Base-by-base conservation (phyloP, 2,113 vertebrate genomes). In the Rhynchomys soricoides region DNA sequence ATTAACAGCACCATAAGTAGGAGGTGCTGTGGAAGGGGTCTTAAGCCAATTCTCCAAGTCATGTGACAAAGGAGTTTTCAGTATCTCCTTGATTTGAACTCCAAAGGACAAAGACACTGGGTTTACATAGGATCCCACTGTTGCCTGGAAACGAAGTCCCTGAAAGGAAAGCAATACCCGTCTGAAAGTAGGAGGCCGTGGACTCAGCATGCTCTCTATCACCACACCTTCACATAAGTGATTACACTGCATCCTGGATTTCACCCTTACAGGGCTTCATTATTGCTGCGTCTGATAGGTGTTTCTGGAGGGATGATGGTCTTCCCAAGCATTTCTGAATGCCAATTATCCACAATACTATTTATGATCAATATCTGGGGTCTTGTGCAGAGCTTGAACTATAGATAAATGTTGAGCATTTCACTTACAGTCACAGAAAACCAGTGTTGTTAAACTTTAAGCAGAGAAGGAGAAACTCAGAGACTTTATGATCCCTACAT, bases 191-290 rank as follows among this genome's bases (percentile, higher is more conserved):
- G 34, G 59, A 82, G 52, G 48, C 68, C 7, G 11, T 66, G 19
- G 29, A 37, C 66, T 40, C 37, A n/a, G 31, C 6, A 2, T 43
- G 16, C 15, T 83, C n/a, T 83, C 24, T 17, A 31, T 40, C 21
- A 74, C 15, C n/a, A 15, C 9, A n/a, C 17, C 37, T 92, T 45
- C 26, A 43, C 2, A 13, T 16, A 43, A 31, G 45, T 13, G n/a
- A 75, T 5, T 15, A 31, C 7, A n/a, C 4, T 31, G 15, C 62
- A 86, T 3, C 1, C n/a, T 17, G 64, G 29, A 31, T 40, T 40
- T n/a, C 29, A 43, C 5, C 3, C 4, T 15, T 34, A 4, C 5
- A 3, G 45, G 0, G 21, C 31, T 45, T 85, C 22, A 12, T 0
- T 57, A 10, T 52, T 5, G 17, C 50, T 9, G 64, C 3, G 4